A percentile compares a stretch with the other conserved stretches of the same genome.
These are phyloP conservation scores for Eriosoma lanigerum DNA, from an alignment of 1,140 invertebrate species.

Conservation along the genomic window DNA sequence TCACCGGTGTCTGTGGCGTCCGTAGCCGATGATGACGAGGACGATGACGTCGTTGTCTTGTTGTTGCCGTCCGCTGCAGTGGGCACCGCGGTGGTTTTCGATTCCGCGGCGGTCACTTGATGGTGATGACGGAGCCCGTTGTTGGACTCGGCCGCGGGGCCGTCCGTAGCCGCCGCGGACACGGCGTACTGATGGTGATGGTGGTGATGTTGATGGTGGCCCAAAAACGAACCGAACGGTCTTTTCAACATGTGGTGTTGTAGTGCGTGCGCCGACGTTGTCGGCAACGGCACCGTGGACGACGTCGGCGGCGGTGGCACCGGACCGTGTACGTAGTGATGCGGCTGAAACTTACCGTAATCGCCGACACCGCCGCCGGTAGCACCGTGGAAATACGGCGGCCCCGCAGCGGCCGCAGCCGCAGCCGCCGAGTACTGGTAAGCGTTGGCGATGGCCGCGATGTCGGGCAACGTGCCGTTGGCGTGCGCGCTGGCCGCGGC, in stretches of 20 bases:
- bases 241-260: slow-evolving; percentile 54
- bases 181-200: slow-evolving; percentile 26
- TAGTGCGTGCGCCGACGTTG: background rate
- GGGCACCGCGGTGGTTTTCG: slow-evolving; percentile 38
- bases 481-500: slow-evolving; percentile 62
- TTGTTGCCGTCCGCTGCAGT: slow-evolving; percentile 53
- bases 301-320: background rate
- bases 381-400: slow-evolving; percentile 45
- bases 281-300: background rate
- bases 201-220: slow-evolving; percentile 55
- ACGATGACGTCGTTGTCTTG: slow-evolving; percentile 53
- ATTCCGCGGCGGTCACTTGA: slow-evolving; percentile 52
- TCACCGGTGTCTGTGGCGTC: slow-evolving; percentile 52
- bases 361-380: background rate
- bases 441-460: slow-evolving; percentile 57
- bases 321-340: slow-evolving; percentile 53
- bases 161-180: slow-evolving; percentile 30
- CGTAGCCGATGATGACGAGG: slow-evolving; percentile 26
- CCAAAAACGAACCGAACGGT: slow-evolving; percentile 53
- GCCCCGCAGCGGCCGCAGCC: slow-evolving; percentile 11
- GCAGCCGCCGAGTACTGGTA: slow-evolving; percentile 56
- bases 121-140: slow-evolving; percentile 55
- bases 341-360: slow-evolving; percentile 49
- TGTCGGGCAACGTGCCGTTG: slow-evolving; percentile 54
- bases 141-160: slow-evolving; percentile 48